phyloP scores from a whole-genome alignment of 2,888 invertebrate species.

The Protodeltote pygarga region DNA sequence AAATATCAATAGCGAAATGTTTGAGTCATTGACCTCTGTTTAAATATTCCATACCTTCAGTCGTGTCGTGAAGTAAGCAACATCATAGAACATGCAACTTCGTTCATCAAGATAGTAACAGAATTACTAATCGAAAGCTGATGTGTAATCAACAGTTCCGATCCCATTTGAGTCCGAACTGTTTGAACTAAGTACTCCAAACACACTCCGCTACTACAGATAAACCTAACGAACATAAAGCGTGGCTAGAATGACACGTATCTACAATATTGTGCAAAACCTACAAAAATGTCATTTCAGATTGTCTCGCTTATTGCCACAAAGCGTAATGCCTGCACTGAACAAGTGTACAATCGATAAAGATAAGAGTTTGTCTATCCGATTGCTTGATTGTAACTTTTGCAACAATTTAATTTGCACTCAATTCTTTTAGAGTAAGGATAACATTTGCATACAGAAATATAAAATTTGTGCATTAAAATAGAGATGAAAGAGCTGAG shows the following conservation, averaged over 20 bases:
- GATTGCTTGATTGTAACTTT: constrained; percentile 22
- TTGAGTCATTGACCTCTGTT: too few species aligned
- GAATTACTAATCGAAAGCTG: neutral
- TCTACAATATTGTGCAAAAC: constrained; percentile 47
- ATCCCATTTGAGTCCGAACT: constrained; percentile 3
- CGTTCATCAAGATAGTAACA: neutral
- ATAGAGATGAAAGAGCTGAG: constrained; percentile 28
- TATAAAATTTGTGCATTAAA: constrained; percentile 21
- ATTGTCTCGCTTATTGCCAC: constrained; percentile 53
- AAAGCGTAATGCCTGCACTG: constrained; percentile 36
- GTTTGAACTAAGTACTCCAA: constrained; percentile 13
- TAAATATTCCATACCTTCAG: too few species aligned
- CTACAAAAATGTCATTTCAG: constrained; percentile 52
- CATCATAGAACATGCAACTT: too few species aligned
- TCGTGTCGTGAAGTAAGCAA: too few species aligned
- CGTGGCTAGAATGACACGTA: constrained; percentile 25
- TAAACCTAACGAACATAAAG: constrained; percentile 17
- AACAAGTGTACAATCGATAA: constrained; percentile 8
- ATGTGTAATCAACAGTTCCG: constrained; percentile 4
- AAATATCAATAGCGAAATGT: too few species aligned
- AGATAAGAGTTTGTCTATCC: constrained; percentile 34
- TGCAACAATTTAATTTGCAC: constrained; percentile 6
- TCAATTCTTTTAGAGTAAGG: neutral
- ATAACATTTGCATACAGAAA: neutral
- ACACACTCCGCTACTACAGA: constrained; percentile 2